Evolutionary conservation across 1,140 invertebrate species (phyloP), one percentile per base, ranked within the genome.

Genomic region (Delia radicum): DNA sequence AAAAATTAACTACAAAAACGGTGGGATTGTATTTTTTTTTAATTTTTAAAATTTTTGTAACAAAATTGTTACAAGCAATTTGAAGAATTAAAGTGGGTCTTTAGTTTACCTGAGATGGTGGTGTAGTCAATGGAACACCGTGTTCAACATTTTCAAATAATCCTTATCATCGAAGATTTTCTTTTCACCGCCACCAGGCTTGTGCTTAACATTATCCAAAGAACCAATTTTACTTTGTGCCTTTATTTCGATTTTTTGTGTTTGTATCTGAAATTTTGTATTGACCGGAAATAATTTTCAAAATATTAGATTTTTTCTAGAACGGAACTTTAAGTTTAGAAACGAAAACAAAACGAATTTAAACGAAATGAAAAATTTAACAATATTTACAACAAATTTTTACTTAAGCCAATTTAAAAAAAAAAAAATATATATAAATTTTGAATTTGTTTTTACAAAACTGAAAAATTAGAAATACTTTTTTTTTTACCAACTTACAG

Each of bases 111-210:
- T 86, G 85, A 82, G 85, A 80, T 78, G 85, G 82, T 81, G 83
- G 85, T 80, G 82, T 83, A 79, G 85, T 84, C 79, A 85, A 82
- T 81, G 85, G 81, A 83, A 84, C 81, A 77, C 81, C 81, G 81
- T 86, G 85, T 75, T 86, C 85, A 85, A 86, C 79, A 86, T 86
- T 86, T 93, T 93, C 81, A 97, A 91, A 89, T 98, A 98, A 76
- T 95, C 94, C 88, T 94, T 96, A 88, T 97, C 95, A 85, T 97
- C 94, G 87, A 97, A 98, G 82, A 96, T 96, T 88, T 95, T 95
- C 86, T 94, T 93, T 74, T 95, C 95, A 42, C 97, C 97, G 73
- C 97, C 97, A 74, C 96, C 94, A 62, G 97, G 95, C 87, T 91
- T 94, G 88, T 99, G 93, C 85, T 96, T 95, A 74, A 97, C 92